Base-by-base conservation (phyloP, 2,797 vertebrate species). In the Gastrophryne carolinensis region DNA sequence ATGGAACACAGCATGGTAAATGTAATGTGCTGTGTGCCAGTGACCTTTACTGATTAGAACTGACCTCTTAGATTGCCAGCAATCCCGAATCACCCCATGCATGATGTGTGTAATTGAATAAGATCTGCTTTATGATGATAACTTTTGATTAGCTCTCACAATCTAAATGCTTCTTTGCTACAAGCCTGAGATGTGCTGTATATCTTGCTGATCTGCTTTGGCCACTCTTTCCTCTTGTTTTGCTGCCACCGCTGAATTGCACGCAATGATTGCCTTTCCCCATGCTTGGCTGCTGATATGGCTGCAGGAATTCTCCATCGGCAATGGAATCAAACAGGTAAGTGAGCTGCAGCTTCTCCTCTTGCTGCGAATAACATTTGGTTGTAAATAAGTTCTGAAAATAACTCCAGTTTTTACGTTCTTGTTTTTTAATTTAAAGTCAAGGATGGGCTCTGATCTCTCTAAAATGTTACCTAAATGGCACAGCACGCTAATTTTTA, bases 271-370 rank as follows among this genome's bases (percentile, higher is more conserved):
- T 89, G 84, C 90, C 88, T 91, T 53, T 64, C 47, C 92, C 91
- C 94, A 94, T 93, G 96, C 96, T 93, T 96, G 95, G 66, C 66
- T 56, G 24, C 52, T 91, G 92, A 93, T 93, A 89, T 94, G 94
- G 91, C 94, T 90, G 85, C 94, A 99, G 97, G 97, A 99, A 93
- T 99, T 98, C 96, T 96, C 96, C 94, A 90, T 94, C 94, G 95
- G 93, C 93, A 95, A 90, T 95, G 91, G 90, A 90, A 91, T 86
- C 88, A 93, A 91, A 81, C 94, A 94, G 93, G 93, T 95, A 90
- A 93, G 94, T 84, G 60, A 83, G 84, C 82, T 83, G 54, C 83
- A 3, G 3, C 9, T n/a, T 44, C 17, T 44, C 2, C 6, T 9
- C 10, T 15, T 39, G 3, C 35, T 47, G 41, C 19, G n/a, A 3